Conservation (phyloP, 30 jellyfish, hydroid and myxozoan genomes). For the Mastigias papua region DNA sequence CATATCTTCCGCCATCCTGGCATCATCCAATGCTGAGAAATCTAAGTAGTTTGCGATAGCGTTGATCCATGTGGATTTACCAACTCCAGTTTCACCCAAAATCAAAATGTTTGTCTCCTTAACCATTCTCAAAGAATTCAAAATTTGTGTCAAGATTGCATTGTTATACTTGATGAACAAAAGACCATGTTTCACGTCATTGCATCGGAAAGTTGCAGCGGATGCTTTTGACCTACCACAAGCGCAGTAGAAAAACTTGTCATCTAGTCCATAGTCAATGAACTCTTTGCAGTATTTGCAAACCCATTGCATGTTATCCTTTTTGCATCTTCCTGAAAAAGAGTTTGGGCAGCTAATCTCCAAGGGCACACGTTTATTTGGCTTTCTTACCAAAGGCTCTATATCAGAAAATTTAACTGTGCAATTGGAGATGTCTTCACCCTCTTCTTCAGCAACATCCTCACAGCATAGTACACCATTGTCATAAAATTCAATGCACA, state of each 20-base stretch:
- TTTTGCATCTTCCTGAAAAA: slow-evolving; percentile 41
- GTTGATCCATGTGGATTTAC: slow-evolving; percentile 77
- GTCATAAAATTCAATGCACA: slow-evolving; percentile 59
- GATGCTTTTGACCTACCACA: slow-evolving; percentile 54
- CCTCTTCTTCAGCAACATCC: slow-evolving; percentile 70
- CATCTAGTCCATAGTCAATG: slow-evolving; percentile 55
- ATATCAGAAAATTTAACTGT: slow-evolving; percentile 12
- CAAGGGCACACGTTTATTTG: slow-evolving; percentile 46
- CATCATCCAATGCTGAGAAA: slow-evolving; percentile 30
- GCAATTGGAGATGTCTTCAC: slow-evolving; percentile 33
- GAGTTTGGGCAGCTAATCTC: slow-evolving; percentile 73
- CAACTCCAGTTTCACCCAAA: slow-evolving; percentile 79
- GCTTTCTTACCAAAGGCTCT: slow-evolving; percentile 31
- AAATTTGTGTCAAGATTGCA: slow-evolving; percentile 1
- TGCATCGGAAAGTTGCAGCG: slow-evolving; percentile 61
- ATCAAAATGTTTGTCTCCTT: slow-evolving; percentile 49
- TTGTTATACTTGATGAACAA: slow-evolving; percentile 4
- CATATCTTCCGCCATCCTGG: slow-evolving; percentile 26
- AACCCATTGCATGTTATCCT: slow-evolving; percentile 42
- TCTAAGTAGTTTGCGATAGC: slow-evolving; percentile 69
- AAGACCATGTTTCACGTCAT: slow-evolving; percentile 61
- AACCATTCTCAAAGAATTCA: slow-evolving; percentile 19
- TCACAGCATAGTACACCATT: slow-evolving; percentile 64
- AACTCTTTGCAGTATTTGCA: slow-evolving; percentile 61
- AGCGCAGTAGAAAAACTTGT: slow-evolving; percentile 48